Evolutionary conservation across 1,140 invertebrate genomes (phyloP).

Genomic region (Drosophila truncata): DNA sequence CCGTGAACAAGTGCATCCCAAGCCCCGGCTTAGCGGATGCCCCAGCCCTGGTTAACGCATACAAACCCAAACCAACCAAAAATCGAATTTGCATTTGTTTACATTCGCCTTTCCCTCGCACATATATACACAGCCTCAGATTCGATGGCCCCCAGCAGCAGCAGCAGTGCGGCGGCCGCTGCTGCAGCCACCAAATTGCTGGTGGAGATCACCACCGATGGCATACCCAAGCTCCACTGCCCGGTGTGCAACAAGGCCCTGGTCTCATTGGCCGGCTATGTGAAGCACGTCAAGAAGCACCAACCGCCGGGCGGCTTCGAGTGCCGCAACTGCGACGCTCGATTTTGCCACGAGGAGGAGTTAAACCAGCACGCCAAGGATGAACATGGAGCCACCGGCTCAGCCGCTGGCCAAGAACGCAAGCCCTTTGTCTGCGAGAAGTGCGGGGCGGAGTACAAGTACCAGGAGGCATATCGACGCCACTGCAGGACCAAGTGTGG

Average conservation of each 20-base stretch:
- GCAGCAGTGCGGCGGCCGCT: conserved; percentile 38
- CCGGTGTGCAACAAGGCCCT: conserved; percentile 80
- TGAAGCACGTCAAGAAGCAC: conserved; percentile 83
- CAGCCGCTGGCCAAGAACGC: conserved; percentile 35
- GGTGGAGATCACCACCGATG: conserved; percentile 79
- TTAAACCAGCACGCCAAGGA: conserved; percentile 66
- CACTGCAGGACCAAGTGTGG: conserved; percentile 84
- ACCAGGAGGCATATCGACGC: conserved; percentile 68
- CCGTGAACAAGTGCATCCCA: conserved; percentile 2
- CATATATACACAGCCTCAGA: conserved; percentile 29
- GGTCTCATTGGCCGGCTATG: conserved; percentile 74
- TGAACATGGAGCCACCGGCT: conserved; percentile 42
- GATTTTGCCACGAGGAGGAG: conserved; percentile 68
- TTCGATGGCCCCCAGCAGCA: conserved; percentile 46
- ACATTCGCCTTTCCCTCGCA: conserved; percentile 21
- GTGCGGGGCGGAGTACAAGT: conserved; percentile 83
- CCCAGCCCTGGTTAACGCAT: conserved; percentile 40
- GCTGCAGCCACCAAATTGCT: conserved; percentile 62
- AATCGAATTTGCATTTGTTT: conserved; percentile 55
- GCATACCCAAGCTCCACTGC: conserved; percentile 77
- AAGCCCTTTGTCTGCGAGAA: conserved; percentile 73
- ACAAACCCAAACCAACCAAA: conserved; percentile 31
- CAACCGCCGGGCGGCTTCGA: conserved; percentile 79
- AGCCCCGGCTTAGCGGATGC: background rate
- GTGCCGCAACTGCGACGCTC: conserved; percentile 70